These are phyloP conservation scores for Chrysolina haemoptera DNA, from an alignment of 2,888 invertebrate species.

Conservation along the genomic window DNA sequence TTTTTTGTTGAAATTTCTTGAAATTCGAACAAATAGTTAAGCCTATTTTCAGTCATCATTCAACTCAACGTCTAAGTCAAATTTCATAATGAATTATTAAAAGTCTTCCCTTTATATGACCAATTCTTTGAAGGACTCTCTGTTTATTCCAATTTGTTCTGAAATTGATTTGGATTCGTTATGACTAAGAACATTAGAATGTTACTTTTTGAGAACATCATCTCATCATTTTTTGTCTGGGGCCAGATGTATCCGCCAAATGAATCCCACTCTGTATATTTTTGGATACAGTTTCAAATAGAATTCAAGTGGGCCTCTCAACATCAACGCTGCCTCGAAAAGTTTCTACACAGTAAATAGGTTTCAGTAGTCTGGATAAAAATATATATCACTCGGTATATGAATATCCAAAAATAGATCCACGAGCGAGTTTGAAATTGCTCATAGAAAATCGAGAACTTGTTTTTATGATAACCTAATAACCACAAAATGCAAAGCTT, in stretches of 20 bases:
- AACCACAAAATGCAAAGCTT: background rate
- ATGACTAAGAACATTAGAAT: too few species aligned
- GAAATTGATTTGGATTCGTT: too few species aligned
- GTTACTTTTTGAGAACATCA: too few species aligned
- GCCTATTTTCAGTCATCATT: too few species aligned
- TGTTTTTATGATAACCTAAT: background rate
- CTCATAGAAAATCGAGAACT: background rate
- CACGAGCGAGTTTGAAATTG: background rate
- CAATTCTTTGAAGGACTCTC: too few species aligned
- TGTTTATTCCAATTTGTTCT: too few species aligned
- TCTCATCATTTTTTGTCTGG: background rate
- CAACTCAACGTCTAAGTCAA: too few species aligned
- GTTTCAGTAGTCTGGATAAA: background rate
- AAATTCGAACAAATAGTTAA: too few species aligned
- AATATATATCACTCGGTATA: constrained; percentile 13
- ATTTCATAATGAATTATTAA: too few species aligned
- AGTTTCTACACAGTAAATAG: background rate
- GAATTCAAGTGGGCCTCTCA: constrained; percentile 2
- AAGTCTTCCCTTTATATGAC: too few species aligned
- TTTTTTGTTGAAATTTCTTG: too few species aligned
- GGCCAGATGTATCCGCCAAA: background rate
- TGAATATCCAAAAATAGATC: background rate
- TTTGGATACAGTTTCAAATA: background rate
- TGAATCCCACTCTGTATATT: constrained; percentile 12
- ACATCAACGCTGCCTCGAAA: background rate